Percentiles rank a stretch among this genome's conserved stretches.
Evolutionary conservation across 2,888 invertebrate genomes (phyloP).

Genomic region (Coenonympha glycerion): DNA sequence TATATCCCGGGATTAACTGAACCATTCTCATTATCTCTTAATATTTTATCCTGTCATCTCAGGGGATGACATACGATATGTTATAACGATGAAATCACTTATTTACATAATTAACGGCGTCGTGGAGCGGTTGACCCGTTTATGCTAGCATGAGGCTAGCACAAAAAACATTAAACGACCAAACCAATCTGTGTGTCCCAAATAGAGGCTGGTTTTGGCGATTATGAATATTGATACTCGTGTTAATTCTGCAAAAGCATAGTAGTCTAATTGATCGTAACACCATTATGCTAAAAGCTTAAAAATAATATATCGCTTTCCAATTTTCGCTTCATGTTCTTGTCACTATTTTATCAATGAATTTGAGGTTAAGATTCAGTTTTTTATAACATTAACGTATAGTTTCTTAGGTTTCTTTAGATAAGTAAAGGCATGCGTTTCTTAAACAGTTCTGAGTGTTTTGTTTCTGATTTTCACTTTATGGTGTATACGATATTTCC

Average conservation of each 20-base stretch:
- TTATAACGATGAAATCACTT: slow-evolving; percentile 27
- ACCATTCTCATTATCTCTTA: not conserved
- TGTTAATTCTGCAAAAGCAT: not conserved
- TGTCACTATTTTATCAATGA: too few species aligned
- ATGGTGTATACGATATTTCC: too few species aligned
- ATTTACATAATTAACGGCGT: slow-evolving; percentile 41
- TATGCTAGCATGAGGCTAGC: slow-evolving; percentile 33
- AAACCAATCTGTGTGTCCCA: slow-evolving; percentile 48
- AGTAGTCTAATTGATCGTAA: not conserved
- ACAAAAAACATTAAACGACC: slow-evolving; percentile 42
- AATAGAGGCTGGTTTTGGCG: slow-evolving; percentile 56
- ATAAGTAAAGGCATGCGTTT: too few species aligned
- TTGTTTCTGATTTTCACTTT: too few species aligned
- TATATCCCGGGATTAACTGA: not conserved
- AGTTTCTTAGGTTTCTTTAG: too few species aligned
- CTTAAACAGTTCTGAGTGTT: too few species aligned
- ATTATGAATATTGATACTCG: slow-evolving; percentile 31
- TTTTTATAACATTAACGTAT: too few species aligned
- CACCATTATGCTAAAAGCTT: too few species aligned
- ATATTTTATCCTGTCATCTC: slow-evolving; percentile 8
- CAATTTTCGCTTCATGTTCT: too few species aligned
- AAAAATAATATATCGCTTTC: too few species aligned
- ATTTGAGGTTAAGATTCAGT: too few species aligned
- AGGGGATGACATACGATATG: slow-evolving; percentile 8
- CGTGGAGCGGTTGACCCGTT: slow-evolving; percentile 43